Evolutionary conservation across 2,113 vertebrate species (phyloP).

Genomic region (Corynorhinus townsendii): DNA sequence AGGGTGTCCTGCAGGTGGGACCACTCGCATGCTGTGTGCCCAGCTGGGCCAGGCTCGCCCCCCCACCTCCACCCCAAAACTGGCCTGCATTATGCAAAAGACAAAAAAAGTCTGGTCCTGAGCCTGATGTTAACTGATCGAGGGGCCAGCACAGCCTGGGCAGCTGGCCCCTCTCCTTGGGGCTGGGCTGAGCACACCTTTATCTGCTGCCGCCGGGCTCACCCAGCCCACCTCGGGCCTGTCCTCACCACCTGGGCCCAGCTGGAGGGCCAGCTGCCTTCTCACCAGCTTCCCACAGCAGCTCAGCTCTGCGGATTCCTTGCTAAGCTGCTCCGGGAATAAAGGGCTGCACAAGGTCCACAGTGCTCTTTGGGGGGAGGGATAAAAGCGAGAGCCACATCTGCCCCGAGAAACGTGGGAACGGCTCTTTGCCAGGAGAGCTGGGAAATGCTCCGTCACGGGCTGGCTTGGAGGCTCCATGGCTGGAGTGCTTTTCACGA

Average conservation of each 20-base stretch:
- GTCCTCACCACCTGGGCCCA: constrained; percentile 36
- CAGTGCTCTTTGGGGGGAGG: neutral
- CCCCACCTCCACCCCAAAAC: neutral
- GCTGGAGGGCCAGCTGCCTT: constrained; percentile 63
- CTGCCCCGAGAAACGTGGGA: constrained; percentile 57
- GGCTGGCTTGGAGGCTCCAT: neutral
- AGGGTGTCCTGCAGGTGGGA: too few relatives aligned
- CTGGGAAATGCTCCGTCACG: neutral
- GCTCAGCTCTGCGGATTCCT: neutral
- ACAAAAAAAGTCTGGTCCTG: neutral
- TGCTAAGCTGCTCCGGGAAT: constrained; percentile 25
- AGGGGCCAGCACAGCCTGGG: neutral
- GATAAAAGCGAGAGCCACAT: constrained; percentile 37
- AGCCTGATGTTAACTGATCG: neutral
- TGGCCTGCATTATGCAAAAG: neutral
- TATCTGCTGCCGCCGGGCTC: neutral
- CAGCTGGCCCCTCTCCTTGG: neutral
- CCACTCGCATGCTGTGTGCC: rapidly evolving
- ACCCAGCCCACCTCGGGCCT: neutral
- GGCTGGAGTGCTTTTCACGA: neutral
- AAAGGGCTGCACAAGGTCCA: neutral
- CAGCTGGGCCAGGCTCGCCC: neutral
- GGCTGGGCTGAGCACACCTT: neutral
- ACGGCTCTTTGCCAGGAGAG: neutral
- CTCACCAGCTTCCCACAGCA: constrained; percentile 25